Base-by-base conservation (phyloP, 2,797 vertebrate genomes). In the Knipowitschia caucasica region DNA sequence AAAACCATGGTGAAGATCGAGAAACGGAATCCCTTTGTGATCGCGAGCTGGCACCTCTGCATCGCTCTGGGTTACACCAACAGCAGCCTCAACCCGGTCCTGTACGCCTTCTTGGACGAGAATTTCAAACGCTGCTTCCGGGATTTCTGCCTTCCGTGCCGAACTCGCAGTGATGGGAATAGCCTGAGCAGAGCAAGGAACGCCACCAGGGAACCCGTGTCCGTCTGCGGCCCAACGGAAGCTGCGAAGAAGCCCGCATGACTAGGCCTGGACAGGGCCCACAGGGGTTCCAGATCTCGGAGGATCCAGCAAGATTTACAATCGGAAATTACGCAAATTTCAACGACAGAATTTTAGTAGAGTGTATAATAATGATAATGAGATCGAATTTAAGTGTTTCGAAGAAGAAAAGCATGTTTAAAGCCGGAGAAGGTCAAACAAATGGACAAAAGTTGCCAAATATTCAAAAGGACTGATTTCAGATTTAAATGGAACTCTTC, bases 11-110 rank as follows among this genome's bases (percentile, higher is more conserved):
- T 96, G 80, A 81, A 93, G 67, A 93, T 97, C 5, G 83, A 95
- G 71, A 92, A 77, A 74, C 91, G 85, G 70, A 94, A 94, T 68
- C 93, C 94, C 7, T 89, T 93, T 0, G 93, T 97, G 66, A 88
- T 93, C 55, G 93, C 93, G 27, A 92, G 92, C 76, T 92, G 95
- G 91, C 95, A 97, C 64, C 89, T 98, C 81, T 98, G 94, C 86
- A 96, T 98, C 0, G 95, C 94, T 3, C 81, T 98, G 49, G 95
- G 95, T 42, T 98, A 98, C 54, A 96, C 93, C 84, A 98, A 96
- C 88, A 97, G 94, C 87, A 95, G 95, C 85, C 94, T 97, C 77
- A 97, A 97, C 77, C 95, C 94, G 0, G 88, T 96, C 36, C 93
- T 98, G 15, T 98, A 97, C 0, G 94, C 95, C 21, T 96, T 97